Evolutionary conservation across 37 sponge, comb jelly and placozoan genomes (phyloP).

Genomic region (Cliona cf. orientalis): DNA sequence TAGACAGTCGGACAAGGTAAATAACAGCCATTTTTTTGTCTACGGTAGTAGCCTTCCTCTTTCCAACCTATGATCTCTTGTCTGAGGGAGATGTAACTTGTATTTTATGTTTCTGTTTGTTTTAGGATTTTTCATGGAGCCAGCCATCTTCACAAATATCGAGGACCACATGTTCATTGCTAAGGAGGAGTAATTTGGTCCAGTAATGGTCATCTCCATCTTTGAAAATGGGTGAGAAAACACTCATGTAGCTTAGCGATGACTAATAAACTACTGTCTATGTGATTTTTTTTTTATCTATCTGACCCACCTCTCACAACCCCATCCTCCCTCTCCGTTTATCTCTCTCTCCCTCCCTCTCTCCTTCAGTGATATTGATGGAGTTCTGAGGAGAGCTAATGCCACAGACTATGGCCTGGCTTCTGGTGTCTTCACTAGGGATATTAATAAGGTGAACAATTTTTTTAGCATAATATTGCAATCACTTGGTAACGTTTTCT

Average conservation of each 20-base stretch:
- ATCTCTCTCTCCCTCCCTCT: too few species aligned
- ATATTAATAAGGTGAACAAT: conserved; percentile 86
- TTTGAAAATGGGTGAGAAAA: conserved; percentile 88
- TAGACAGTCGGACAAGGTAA: too few species aligned
- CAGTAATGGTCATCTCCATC: conserved; percentile 86
- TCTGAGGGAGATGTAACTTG: too few species aligned
- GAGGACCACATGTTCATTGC: conserved; percentile 87
- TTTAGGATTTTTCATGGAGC: conserved; percentile 93
- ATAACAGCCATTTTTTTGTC: not conserved
- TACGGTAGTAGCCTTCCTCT: not conserved
- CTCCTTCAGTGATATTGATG: conserved; percentile 77
- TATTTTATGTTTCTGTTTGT: too few species aligned
- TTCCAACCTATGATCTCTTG: too few species aligned
- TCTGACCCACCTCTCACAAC: too few species aligned
- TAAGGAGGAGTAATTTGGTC: conserved; percentile 92
- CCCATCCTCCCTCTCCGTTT: too few species aligned
- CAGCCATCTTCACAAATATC: conserved; percentile 86
- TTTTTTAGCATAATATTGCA: too few species aligned
- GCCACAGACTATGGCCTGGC: conserved; percentile 93
- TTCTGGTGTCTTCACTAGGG: conserved; percentile 91
- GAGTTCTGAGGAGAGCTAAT: conserved; percentile 86
- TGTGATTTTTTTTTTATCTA: too few species aligned
- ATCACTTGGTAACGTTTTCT: too few species aligned
- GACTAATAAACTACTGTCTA: too few species aligned
- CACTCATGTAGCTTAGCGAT: not conserved